A percentile compares a stretch with the other conserved stretches of the same genome.
These are phyloP conservation scores for Passer montanus DNA, from an alignment of 2,113 vertebrate genomes.

Conservation along the genomic window DNA sequence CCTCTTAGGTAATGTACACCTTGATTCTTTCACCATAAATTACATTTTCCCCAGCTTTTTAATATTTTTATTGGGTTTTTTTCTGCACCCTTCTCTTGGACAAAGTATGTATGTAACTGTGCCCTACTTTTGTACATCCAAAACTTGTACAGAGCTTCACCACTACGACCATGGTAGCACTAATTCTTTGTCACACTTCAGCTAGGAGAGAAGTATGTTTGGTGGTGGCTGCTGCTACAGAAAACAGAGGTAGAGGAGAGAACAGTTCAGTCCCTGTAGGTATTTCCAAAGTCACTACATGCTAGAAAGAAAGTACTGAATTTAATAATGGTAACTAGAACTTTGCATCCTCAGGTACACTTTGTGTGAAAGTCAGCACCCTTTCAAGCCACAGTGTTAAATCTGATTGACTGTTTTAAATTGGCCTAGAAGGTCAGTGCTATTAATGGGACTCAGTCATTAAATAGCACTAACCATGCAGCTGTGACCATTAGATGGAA, in stretches of 20 bases:
- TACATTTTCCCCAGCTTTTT: background rate
- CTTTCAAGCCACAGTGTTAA: background rate
- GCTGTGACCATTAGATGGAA: background rate
- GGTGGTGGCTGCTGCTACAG: background rate
- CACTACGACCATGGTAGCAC: background rate
- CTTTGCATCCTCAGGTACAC: background rate
- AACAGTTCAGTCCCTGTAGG: background rate
- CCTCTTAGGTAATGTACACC: background rate
- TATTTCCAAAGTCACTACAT: background rate
- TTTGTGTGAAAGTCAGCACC: background rate
- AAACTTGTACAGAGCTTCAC: background rate
- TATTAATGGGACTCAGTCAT: background rate
- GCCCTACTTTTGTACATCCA: background rate
- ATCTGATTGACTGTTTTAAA: background rate
- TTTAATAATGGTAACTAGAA: background rate
- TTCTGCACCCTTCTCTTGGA: background rate
- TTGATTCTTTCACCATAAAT: background rate
- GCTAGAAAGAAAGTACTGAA: background rate
- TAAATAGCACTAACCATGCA: background rate
- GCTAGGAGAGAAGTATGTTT: background rate
- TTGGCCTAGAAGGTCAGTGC: background rate
- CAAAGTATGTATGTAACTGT: background rate
- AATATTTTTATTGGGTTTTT: background rate
- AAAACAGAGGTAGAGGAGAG: background rate
- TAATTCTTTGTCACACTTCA: background rate